These are phyloP conservation scores for Papilio gigon DNA, from an alignment of 2,888 invertebrate genomes.

Conservation along the genomic window DNA sequence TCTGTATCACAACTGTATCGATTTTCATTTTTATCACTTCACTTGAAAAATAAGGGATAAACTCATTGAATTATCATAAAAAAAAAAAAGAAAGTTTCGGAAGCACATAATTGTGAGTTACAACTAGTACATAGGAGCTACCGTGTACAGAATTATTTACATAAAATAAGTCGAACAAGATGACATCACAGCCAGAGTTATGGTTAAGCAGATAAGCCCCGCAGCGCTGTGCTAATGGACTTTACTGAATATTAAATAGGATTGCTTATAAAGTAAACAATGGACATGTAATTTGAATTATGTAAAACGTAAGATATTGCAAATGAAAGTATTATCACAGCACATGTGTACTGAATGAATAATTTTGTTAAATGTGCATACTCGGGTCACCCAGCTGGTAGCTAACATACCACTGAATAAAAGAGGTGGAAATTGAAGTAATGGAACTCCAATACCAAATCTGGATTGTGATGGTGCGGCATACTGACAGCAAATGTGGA, in stretches of 20 bases:
- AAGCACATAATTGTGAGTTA: background rate
- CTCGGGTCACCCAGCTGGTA: too few species aligned
- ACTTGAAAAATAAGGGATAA: too few species aligned
- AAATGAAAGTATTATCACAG: conserved; percentile 2
- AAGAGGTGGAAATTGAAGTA: too few species aligned
- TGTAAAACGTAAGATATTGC: conserved; percentile 16
- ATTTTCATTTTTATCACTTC: too few species aligned
- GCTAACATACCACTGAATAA: too few species aligned
- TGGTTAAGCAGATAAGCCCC: conserved; percentile 33
- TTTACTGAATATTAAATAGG: conserved; percentile 39
- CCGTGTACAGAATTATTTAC: background rate
- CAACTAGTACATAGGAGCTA: background rate
- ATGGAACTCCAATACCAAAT: too few species aligned
- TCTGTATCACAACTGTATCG: background rate
- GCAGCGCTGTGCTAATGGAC: conserved; percentile 22
- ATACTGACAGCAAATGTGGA: too few species aligned
- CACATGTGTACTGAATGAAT: background rate
- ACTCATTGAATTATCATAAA: background rate
- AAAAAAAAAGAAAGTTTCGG: background rate
- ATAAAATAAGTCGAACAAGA: conserved; percentile 24
- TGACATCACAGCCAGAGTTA: conserved; percentile 30
- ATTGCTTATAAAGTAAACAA: conserved; percentile 34
- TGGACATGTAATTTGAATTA: conserved; percentile 26
- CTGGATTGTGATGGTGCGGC: too few species aligned
- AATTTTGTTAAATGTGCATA: too few species aligned